These are phyloP conservation scores for Eupeodes luniger DNA, from an alignment of 2,888 invertebrate genomes.

Conservation along the genomic window DNA sequence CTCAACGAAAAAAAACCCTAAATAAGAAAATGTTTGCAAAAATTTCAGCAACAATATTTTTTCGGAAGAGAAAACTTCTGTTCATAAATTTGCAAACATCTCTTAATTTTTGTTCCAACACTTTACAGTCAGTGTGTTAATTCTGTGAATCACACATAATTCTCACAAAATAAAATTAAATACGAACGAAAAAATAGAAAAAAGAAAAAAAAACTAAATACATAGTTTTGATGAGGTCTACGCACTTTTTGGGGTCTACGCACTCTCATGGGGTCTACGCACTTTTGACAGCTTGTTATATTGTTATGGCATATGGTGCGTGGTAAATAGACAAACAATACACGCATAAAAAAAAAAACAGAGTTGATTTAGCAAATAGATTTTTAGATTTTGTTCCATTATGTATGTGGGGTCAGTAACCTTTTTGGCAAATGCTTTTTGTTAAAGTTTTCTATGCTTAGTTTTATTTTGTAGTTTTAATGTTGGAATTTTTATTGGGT, in stretches of 20 bases:
- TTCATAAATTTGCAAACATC: constrained; percentile 15
- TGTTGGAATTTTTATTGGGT: constrained; percentile 28
- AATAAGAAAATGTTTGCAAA: constrained; percentile 20
- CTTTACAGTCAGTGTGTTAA: not conserved
- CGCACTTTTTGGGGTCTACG: constrained; percentile 73
- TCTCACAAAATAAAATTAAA: not conserved
- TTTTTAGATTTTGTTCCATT: constrained; percentile 43
- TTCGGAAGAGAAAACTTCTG: constrained; percentile 38
- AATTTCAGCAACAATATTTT: constrained; percentile 34
- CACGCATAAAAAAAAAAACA: constrained; percentile 6
- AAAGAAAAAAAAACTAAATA: constrained; percentile 19
- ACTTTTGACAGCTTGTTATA: constrained; percentile 39
- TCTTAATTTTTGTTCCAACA: constrained; percentile 17
- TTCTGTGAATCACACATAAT: constrained; percentile 26
- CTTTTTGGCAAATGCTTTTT: constrained; percentile 63
- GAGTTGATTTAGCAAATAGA: constrained; percentile 32
- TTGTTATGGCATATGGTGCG: constrained; percentile 15
- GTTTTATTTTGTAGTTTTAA: constrained; percentile 3
- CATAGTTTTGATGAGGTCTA: constrained; percentile 67
- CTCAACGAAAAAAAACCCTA: not conserved
- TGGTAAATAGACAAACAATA: not conserved
- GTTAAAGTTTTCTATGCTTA: too few species aligned
- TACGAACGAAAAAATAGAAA: not conserved
- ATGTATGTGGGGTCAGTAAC: constrained; percentile 48
- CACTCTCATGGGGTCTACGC: constrained; percentile 54